A percentile compares a stretch with the other conserved stretches of the same genome.
Evolutionary conservation across 1,140 invertebrate species (phyloP).

Genomic region (Drosophila repleta): DNA sequence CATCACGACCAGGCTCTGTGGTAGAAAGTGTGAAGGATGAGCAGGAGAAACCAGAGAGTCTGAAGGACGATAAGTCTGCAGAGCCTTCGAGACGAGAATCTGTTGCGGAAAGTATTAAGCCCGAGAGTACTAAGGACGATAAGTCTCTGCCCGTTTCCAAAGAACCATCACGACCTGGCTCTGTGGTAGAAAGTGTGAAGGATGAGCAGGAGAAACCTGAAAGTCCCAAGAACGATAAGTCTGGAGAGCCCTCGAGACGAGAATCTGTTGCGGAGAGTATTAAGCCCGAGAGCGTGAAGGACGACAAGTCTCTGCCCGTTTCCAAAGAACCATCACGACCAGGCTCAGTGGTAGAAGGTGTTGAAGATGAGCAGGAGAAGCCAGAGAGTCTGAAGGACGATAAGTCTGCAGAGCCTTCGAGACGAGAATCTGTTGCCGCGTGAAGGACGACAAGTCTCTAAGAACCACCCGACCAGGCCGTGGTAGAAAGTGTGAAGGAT

Average conservation of each 20-base stretch:
- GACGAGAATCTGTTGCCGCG: no score
- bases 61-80: constrained; percentile 23
- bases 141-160: constrained; percentile 36
- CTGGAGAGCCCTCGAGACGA: constrained; percentile 22
- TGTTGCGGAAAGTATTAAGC: constrained; percentile 23
- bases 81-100: constrained; percentile 27
- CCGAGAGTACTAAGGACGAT: constrained; percentile 20
- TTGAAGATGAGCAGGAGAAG: no score
- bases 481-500: no score
- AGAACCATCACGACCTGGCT: constrained; percentile 44
- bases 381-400: no score
- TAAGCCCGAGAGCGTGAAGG: constrained; percentile 23
- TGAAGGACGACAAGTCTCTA: no score
- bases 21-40: constrained; percentile 36
- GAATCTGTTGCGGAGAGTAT: constrained; percentile 30
- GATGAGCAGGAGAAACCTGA: constrained; percentile 31
- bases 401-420: no score
- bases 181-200: constrained; percentile 41
- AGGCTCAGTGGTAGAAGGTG: constrained; percentile 30
- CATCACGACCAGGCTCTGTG: constrained; percentile 27
- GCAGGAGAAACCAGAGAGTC: constrained; percentile 7
- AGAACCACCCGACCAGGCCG: no score
- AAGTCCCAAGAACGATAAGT: constrained; percentile 29
- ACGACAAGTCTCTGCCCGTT: constrained; percentile 7
- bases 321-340: constrained; percentile 45